Conservation (phyloP, 35 echinoderm and acorn worm genomes). For the Eucidaris tribuloides region DNA sequence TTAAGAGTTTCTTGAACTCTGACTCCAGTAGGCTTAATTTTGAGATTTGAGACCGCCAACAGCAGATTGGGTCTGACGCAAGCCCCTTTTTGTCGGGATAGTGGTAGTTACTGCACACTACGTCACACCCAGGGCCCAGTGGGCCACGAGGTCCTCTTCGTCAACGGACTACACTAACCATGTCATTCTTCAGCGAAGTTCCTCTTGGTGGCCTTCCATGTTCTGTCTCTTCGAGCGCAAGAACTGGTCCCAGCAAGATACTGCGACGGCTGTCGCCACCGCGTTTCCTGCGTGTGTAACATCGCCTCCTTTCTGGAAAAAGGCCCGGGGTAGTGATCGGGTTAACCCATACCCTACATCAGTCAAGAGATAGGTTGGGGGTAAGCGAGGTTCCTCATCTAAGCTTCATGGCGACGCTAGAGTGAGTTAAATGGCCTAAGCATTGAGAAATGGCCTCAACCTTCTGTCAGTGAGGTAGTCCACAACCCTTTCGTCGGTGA, state of each 20-base stretch:
- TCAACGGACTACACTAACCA: constrained; percentile 54
- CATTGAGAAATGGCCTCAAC: constrained; percentile 41
- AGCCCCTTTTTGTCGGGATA: constrained; percentile 58
- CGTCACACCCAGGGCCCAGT: constrained; percentile 56
- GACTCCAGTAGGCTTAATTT: constrained; percentile 63
- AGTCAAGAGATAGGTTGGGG: constrained; percentile 59
- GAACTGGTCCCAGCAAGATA: constrained; percentile 50
- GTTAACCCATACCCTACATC: neutral
- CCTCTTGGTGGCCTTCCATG: constrained; percentile 20
- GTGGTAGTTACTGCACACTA: constrained; percentile 10
- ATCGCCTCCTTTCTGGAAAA: constrained; percentile 39
- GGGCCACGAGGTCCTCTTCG: constrained; percentile 6
- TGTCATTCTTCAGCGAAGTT: constrained; percentile 36
- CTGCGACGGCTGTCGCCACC: constrained; percentile 38
- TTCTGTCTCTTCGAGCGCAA: constrained; percentile 55
- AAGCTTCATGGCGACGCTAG: constrained; percentile 22
- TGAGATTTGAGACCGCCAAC: neutral
- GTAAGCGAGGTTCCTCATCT: constrained; percentile 43
- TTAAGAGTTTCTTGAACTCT: too few relatives aligned
- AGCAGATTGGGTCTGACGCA: constrained; percentile 55
- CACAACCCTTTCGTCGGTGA: too few relatives aligned
- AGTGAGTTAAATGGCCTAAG: constrained; percentile 28
- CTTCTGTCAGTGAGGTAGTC: constrained; percentile 29
- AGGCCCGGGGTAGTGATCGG: constrained; percentile 17
- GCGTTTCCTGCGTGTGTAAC: neutral